Conservation (phyloP, 1,140 invertebrate species). For the Solenopsis invicta region DNA sequence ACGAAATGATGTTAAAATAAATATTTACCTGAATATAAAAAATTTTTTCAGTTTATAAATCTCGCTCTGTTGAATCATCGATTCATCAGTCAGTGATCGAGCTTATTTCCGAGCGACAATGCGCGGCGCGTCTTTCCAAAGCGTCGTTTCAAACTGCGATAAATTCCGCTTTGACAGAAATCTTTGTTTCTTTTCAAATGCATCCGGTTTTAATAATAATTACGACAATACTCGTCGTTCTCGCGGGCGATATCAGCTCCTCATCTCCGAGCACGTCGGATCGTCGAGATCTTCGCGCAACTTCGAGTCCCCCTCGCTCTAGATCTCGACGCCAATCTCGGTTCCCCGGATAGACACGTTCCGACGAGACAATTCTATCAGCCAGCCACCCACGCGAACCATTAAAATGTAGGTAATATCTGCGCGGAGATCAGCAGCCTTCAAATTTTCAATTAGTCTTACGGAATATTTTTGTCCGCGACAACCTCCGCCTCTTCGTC, state of each 20-base stretch:
- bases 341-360: conserved; percentile 43
- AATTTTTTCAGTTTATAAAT: not conserved
- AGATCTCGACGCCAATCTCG: conserved; percentile 60
- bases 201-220: conserved; percentile 16
- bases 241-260: not conserved
- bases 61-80: not conserved
- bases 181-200: not conserved
- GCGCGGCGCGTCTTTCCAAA: too few relatives aligned
- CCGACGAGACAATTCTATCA: conserved; percentile 57
- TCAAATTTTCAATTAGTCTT: conserved; percentile 62
- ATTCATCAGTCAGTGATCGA: too few relatives aligned
- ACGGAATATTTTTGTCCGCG: conserved; percentile 31
- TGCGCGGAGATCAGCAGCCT: conserved; percentile 20
- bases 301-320: not conserved
- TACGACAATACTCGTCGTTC: conserved; percentile 2
- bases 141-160: not conserved
- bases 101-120: not conserved
- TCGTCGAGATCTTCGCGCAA: not conserved
- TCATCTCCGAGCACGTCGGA: conserved; percentile 3
- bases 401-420: conserved; percentile 42
- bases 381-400: conserved; percentile 40
- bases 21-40: too few relatives aligned
- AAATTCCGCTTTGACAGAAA: conserved; percentile 1
- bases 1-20: too few relatives aligned
- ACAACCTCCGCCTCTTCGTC: not conserved